Evolutionary conservation across 2,113 vertebrate species (phyloP), one percentile per base, ranked within the genome.

Genomic region (Gymnogyps californianus): DNA sequence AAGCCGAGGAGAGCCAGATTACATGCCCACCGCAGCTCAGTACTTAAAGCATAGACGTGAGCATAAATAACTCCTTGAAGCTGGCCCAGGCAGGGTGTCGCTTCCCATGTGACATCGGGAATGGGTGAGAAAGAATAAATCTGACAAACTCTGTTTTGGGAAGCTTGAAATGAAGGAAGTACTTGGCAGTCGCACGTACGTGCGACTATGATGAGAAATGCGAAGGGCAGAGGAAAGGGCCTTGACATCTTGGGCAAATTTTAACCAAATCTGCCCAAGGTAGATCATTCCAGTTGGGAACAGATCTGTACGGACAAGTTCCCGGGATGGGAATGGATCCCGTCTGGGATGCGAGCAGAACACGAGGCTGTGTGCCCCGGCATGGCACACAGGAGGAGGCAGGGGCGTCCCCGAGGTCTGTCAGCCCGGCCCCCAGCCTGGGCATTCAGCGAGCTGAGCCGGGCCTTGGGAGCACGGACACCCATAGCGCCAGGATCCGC

Each of bases 11-110:
- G 67, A 94, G 83, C 67, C 96, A 69, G 83, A 79, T 79, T 52
- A 76, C 91, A 36, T 86, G 83, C 62, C 90, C 95, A 49, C 93
- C 62, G 3, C 87, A 77, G 82, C 87, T 93, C 78, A 2, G 91
- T 32, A 10, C 55, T 64, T 46, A 69, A 80, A 87, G 92, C 34
- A 8, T 66, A 88, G 95, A 76, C 46, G 3, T 65, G 92, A 96
- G 82, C 66, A 49, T 57, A 87, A 93, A 76, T 72, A 69, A 69
- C 54, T 36, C 49, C 67, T 75, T 2, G 8, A 74, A 81, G 64
- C 89, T 8, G 26, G 58, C 34, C 72, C 52, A 9, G 85, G 85
- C 61, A 44, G 87, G 72, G 85, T 44, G 51, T 52, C 32, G 19
- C 93, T 80, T 38, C 84, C 91, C 84, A 61, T 5, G 36, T 82